Percentiles rank a stretch among this genome's conserved stretches.
phyloP scores from a whole-genome alignment of 2,113 vertebrate species.

The Brachypodius melanocephalos region DNA sequence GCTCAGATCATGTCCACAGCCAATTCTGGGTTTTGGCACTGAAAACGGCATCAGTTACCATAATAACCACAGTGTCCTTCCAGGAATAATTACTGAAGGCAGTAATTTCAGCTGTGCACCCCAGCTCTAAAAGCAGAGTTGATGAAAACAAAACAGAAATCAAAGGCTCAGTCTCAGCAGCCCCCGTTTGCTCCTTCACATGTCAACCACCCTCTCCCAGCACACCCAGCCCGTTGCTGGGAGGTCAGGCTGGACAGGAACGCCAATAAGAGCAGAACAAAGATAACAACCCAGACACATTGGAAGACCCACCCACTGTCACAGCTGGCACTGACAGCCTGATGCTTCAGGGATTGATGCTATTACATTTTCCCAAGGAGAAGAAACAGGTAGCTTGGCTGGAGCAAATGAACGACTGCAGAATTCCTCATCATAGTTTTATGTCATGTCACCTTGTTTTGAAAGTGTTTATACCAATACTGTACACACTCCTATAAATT shows the following conservation, averaged over 20 bases:
- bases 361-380: neutral
- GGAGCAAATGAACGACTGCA: neutral
- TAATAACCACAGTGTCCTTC: neutral
- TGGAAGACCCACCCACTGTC: neutral
- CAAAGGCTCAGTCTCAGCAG: neutral
- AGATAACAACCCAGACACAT: neutral
- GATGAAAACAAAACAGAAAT: neutral
- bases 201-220: neutral
- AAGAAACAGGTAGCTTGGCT: neutral
- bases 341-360: neutral
- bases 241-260: neutral
- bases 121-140: neutral
- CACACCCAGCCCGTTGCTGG: constrained; percentile 2
- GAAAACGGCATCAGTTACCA: neutral
- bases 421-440: neutral
- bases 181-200: neutral
- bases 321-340: constrained; percentile 20
- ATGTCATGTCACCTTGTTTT: neutral
- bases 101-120: neutral
- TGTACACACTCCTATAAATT: neutral
- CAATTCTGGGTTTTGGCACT: neutral
- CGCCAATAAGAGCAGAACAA: neutral
- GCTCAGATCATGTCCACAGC: neutral
- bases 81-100: neutral
- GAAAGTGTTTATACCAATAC: neutral